Conservation (phyloP, 2,888 invertebrate genomes). For the Lissocephala sabroskyi region DNA sequence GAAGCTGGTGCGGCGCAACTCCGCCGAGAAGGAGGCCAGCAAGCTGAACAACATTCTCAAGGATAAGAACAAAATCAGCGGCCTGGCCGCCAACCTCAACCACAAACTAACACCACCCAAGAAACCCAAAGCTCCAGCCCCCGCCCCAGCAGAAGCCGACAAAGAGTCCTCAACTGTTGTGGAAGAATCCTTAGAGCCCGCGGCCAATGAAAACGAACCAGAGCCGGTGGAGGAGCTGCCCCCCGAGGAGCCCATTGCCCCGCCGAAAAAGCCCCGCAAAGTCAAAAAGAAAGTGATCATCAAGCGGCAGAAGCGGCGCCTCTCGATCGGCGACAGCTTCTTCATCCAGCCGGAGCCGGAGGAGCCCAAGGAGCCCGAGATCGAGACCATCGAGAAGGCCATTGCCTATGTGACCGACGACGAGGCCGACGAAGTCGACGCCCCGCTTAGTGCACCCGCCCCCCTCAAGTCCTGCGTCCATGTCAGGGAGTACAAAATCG, state of each 20-base stretch:
- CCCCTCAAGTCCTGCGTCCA: constrained; percentile 67
- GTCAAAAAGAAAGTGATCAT: constrained; percentile 71
- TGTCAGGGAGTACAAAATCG: constrained; percentile 65
- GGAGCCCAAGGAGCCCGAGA: constrained; percentile 48
- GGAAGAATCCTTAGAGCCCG: too few relatives aligned
- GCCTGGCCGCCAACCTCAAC: constrained; percentile 22
- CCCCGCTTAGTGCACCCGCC: constrained; percentile 31
- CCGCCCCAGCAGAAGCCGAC: constrained; percentile 11
- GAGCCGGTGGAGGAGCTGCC: constrained; percentile 8
- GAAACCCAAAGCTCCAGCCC: constrained; percentile 27
- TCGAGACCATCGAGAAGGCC: constrained; percentile 68
- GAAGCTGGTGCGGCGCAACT: constrained; percentile 56
- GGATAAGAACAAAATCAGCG: constrained; percentile 52
- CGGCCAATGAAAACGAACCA: not conserved
- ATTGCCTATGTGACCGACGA: constrained; percentile 62
- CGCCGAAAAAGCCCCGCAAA: constrained; percentile 55
- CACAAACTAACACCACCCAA: constrained; percentile 43
- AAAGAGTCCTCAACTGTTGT: not conserved
- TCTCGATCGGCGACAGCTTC: constrained; percentile 66
- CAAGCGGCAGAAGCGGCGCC: constrained; percentile 66
- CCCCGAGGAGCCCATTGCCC: constrained; percentile 19
- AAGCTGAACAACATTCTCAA: constrained; percentile 43
- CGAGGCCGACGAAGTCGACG: constrained; percentile 32
- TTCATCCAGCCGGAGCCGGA: constrained; percentile 54
- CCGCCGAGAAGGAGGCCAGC: constrained; percentile 40